phyloP scores from a whole-genome alignment of 2,888 invertebrate genomes.

The Melinopterus prodromus region DNA sequence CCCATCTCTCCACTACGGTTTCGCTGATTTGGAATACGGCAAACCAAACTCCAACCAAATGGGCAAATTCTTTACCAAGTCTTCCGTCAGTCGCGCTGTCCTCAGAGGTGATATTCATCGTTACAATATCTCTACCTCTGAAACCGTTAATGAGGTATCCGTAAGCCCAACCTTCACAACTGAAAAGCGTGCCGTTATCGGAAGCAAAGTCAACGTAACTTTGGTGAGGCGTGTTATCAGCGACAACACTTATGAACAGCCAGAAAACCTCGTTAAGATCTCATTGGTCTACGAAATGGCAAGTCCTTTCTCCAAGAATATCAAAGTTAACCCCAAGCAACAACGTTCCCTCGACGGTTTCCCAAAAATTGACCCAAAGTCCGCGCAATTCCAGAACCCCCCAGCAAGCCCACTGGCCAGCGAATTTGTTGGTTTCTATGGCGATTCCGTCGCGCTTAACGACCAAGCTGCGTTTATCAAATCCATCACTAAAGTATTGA shows the following conservation, averaged over 20 bases:
- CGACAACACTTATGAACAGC: neutral
- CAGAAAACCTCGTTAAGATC: constrained; percentile 51
- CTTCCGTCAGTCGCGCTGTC: constrained; percentile 66
- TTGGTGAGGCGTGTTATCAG: constrained; percentile 42
- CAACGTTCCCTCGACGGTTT: neutral
- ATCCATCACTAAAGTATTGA: constrained; percentile 57
- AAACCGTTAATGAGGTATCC: constrained; percentile 69
- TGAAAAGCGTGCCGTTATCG: constrained; percentile 69
- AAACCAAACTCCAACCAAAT: constrained; percentile 54
- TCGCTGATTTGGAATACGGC: constrained; percentile 60
- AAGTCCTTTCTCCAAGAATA: constrained; percentile 49
- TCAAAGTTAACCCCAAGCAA: constrained; percentile 10
- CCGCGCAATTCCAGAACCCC: constrained; percentile 57
- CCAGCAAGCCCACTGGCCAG: constrained; percentile 62
- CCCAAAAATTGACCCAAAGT: constrained; percentile 58
- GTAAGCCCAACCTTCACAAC: constrained; percentile 66
- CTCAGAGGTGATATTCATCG: constrained; percentile 64
- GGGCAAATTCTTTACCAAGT: constrained; percentile 61
- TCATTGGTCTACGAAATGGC: constrained; percentile 65
- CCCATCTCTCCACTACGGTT: constrained; percentile 71
- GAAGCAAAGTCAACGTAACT: constrained; percentile 67
- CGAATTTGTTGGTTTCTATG: constrained; percentile 61
- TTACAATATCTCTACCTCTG: constrained; percentile 71
- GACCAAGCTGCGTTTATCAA: constrained; percentile 46
- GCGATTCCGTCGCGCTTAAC: constrained; percentile 57